These are phyloP conservation scores for Pluvialis apricaria DNA, from an alignment of 2,113 vertebrate species.

Conservation along the genomic window DNA sequence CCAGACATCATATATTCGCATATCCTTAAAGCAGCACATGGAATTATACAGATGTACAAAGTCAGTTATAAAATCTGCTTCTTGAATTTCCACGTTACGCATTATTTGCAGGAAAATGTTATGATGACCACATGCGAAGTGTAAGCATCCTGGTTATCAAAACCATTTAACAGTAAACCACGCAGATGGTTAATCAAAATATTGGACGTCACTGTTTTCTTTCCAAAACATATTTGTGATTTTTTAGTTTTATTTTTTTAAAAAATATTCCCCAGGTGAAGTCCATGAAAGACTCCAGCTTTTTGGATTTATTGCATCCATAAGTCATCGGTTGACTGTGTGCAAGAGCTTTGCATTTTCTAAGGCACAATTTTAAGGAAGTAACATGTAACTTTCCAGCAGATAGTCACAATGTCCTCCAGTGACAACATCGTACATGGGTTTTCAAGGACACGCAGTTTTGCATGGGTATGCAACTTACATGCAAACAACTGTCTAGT, in stretches of 20 bases:
- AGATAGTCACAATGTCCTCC: slow-evolving; percentile 46
- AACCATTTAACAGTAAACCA: slow-evolving; percentile 61
- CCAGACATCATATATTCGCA: slow-evolving; percentile 29
- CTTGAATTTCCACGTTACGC: slow-evolving; percentile 22
- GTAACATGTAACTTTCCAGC: slow-evolving; percentile 46
- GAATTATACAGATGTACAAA: slow-evolving; percentile 18
- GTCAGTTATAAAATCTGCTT: slow-evolving; percentile 35
- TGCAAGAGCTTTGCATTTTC: slow-evolving; percentile 81
- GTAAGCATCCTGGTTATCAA: slow-evolving; percentile 68
- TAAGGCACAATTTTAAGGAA: slow-evolving; percentile 90
- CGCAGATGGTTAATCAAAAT: slow-evolving; percentile 68
- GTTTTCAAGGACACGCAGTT: not conserved
- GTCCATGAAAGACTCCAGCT: not conserved
- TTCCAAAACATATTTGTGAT: slow-evolving; percentile 46
- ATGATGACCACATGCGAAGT: slow-evolving; percentile 66
- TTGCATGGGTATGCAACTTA: slow-evolving; percentile 17
- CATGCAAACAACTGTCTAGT: slow-evolving; percentile 63
- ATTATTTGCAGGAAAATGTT: slow-evolving; percentile 25
- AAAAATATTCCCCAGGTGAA: slow-evolving; percentile 49
- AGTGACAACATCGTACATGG: not conserved
- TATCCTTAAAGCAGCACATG: slow-evolving; percentile 7
- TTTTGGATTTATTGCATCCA: slow-evolving; percentile 69
- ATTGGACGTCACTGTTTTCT: slow-evolving; percentile 26
- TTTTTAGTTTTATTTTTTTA: not conserved
- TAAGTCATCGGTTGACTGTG: slow-evolving; percentile 58